Conservation (phyloP, 2,797 vertebrate genomes). For the Spinibarbus caldwelli region DNA sequence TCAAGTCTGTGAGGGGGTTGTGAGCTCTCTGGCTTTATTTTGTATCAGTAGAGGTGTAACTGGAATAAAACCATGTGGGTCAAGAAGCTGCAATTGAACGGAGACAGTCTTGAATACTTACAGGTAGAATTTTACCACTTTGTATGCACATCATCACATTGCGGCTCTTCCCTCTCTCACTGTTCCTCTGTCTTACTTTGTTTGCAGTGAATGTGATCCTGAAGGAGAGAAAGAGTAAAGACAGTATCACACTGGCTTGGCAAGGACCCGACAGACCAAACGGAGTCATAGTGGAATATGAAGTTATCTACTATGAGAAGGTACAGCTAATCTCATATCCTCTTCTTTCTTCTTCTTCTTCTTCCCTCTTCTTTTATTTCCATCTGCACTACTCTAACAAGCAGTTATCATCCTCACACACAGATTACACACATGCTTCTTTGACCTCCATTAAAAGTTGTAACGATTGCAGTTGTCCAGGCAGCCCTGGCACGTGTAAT, state of each 20-base stretch:
- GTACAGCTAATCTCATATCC: slow-evolving; percentile 60
- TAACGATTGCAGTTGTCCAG: slow-evolving; percentile 50
- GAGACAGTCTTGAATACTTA: background rate
- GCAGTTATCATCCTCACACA: slow-evolving; percentile 29
- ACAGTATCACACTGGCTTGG: slow-evolving; percentile 86
- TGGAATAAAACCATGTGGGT: background rate
- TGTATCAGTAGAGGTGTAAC: background rate
- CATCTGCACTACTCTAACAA: slow-evolving; percentile 12
- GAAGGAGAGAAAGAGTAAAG: slow-evolving; percentile 85
- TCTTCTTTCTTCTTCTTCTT: background rate
- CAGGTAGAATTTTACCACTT: background rate
- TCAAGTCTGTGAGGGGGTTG: background rate
- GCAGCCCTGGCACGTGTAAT: slow-evolving; percentile 42
- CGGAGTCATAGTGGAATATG: slow-evolving; percentile 83
- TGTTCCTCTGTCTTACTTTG: slow-evolving; percentile 43
- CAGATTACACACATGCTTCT: slow-evolving; percentile 32
- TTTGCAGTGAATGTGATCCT: slow-evolving; percentile 81
- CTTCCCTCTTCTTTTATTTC: background rate
- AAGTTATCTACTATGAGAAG: slow-evolving; percentile 88
- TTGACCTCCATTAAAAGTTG: slow-evolving; percentile 43
- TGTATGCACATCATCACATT: slow-evolving; percentile 26
- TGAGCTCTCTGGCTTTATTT: slow-evolving; percentile 26
- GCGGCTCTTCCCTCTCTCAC: too few relatives aligned
- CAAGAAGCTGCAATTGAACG: background rate
- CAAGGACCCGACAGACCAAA: slow-evolving; percentile 83